Evolutionary conservation across 2,797 vertebrate genomes (phyloP).

Genomic region (Alca torda): DNA sequence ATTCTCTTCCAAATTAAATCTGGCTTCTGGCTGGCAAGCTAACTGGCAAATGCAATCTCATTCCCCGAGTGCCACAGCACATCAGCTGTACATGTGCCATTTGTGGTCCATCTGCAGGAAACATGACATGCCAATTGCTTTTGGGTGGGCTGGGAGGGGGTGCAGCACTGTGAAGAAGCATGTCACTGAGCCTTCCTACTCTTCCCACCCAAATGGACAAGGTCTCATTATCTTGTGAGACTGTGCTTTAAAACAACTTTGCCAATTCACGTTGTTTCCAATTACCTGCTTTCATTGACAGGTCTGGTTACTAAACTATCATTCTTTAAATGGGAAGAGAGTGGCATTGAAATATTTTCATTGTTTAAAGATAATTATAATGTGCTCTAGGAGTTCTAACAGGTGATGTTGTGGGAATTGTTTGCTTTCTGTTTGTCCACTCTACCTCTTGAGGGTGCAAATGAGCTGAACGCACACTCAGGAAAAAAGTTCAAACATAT

Average conservation of each 20-base stretch:
- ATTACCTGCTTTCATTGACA: not conserved
- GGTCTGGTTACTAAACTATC: not conserved
- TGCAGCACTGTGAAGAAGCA: not conserved
- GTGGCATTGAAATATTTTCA: not conserved
- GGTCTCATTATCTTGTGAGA: not conserved
- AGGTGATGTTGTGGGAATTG: not conserved
- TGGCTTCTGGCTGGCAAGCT: conserved; percentile 33
- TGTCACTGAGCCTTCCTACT: not conserved
- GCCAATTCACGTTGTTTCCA: not conserved
- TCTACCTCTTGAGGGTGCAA: not conserved
- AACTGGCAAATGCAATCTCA: conserved; percentile 25
- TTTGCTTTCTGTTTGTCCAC: not conserved
- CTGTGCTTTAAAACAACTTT: not conserved
- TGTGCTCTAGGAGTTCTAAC: not conserved
- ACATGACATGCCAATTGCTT: not conserved
- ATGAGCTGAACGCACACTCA: not conserved
- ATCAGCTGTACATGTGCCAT: conserved; percentile 11
- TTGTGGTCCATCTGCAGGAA: conserved; percentile 55
- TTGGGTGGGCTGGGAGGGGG: not conserved
- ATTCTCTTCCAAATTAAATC: conserved; percentile 61
- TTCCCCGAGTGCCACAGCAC: not conserved
- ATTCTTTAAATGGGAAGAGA: not conserved
- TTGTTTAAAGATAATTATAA: not conserved
- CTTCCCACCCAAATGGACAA: not conserved
- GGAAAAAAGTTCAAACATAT: not conserved